Conservation (phyloP, 1,140 invertebrate genomes). For the Spodoptera litura region DNA sequence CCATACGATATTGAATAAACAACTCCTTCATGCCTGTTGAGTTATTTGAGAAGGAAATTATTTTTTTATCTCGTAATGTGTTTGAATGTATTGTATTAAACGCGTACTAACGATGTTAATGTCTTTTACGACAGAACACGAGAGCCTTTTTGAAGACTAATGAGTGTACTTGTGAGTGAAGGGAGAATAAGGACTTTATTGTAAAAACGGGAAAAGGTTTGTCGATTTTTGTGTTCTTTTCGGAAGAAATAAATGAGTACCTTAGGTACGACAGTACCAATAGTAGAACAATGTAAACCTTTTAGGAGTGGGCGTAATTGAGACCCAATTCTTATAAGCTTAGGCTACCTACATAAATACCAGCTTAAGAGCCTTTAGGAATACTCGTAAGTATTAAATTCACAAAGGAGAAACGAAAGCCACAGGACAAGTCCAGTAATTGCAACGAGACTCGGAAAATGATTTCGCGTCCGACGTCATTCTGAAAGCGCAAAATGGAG, state of each 20-base stretch:
- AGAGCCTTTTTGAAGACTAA: slow-evolving; percentile 18
- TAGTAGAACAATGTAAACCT: no score
- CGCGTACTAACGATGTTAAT: slow-evolving; percentile 17
- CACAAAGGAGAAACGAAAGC: slow-evolving; percentile 5
- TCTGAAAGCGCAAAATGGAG: slow-evolving; percentile 27
- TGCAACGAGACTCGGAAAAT: slow-evolving; percentile 26
- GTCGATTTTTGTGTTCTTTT: neutral
- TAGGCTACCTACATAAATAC: neutral
- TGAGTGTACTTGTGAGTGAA: slow-evolving; percentile 19
- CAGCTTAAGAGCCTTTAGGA: neutral
- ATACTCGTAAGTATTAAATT: neutral
- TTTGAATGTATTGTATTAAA: slow-evolving; percentile 24
- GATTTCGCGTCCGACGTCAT: slow-evolving; percentile 28
- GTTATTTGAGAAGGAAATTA: slow-evolving; percentile 22
- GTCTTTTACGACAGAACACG: slow-evolving; percentile 18
- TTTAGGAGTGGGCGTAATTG: no score
- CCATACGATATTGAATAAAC: slow-evolving; percentile 52
- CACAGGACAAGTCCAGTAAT: slow-evolving; percentile 18
- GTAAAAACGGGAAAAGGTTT: neutral
- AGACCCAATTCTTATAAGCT: no score
- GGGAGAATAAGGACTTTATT: slow-evolving; percentile 15
- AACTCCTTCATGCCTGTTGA: slow-evolving; percentile 38
- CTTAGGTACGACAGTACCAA: neutral
- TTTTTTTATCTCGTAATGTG: slow-evolving; percentile 31
- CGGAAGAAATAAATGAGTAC: neutral